Percentiles rank a stretch among this genome's conserved stretches.
Evolutionary conservation across 30 jellyfish, hydroid and myxozoan species (phyloP).

Genomic region (Aurelia sp.): DNA sequence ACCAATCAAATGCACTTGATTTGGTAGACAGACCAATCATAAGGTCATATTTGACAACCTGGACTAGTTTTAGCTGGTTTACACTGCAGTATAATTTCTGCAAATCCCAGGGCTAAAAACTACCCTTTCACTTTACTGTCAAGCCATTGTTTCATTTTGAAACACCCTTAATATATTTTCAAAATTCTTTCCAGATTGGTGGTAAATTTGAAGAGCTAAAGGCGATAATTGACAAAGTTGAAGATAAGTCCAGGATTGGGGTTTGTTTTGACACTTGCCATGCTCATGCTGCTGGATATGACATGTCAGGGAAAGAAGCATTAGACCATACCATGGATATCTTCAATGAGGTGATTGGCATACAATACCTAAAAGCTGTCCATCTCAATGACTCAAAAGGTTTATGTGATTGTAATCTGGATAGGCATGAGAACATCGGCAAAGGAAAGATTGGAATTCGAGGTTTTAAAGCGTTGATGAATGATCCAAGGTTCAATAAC

Average conservation of each 20-base stretch:
- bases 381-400: constrained; percentile 70
- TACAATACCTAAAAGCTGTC: constrained; percentile 61
- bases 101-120: too few species aligned
- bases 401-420: constrained; percentile 22
- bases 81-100: too few species aligned
- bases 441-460: constrained; percentile 66
- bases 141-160: too few species aligned
- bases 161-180: too few species aligned
- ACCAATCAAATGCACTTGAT: too few species aligned
- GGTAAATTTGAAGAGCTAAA: constrained; percentile 63
- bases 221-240: constrained; percentile 59
- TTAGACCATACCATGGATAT: constrained; percentile 43
- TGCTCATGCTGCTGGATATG: constrained; percentile 80
- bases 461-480: constrained; percentile 69
- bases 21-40: too few species aligned
- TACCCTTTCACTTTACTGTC: too few species aligned
- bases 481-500: constrained; percentile 38
- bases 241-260: constrained; percentile 59
- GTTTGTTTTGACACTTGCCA: constrained; percentile 78
- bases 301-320: constrained; percentile 36
- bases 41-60: too few species aligned
- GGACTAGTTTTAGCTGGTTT: too few species aligned
- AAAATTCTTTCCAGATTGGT: constrained; percentile 52
- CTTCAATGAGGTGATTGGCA: constrained; percentile 49
- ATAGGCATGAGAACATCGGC: constrained; percentile 66